phyloP scores from a whole-genome alignment of 2,888 invertebrate genomes.

The Callyntrura sp. region DNA sequence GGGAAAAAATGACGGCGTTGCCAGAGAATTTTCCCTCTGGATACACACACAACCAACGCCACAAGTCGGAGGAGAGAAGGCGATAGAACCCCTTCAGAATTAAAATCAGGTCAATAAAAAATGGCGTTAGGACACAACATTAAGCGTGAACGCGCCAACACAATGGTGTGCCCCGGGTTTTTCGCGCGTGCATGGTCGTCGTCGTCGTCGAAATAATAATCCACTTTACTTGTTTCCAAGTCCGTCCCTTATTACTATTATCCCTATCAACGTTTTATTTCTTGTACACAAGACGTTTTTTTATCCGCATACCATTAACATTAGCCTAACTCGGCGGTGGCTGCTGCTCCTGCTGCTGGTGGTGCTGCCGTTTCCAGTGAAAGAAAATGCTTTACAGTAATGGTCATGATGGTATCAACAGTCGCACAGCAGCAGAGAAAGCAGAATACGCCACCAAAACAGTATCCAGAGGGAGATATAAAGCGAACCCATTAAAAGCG shows the following conservation, averaged over 20 bases:
- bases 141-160: no score
- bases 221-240: not conserved
- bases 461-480: no score
- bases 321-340: not conserved
- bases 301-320: not conserved
- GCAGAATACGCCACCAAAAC: no score
- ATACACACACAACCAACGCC: no score
- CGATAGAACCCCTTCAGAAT: not conserved
- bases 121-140: constrained; percentile 11
- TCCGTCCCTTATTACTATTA: constrained; percentile 22
- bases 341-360: no score
- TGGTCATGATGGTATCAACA: no score
- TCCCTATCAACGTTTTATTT: not conserved
- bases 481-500: no score
- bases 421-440: no score
- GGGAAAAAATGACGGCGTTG: not conserved
- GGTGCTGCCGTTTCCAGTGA: no score
- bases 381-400: no score
- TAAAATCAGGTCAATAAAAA: constrained; percentile 52
- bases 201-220: not conserved
- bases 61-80: no score
- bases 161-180: no score
- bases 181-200: not conserved
- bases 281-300: not conserved
- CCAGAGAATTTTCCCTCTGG: not conserved